Percentiles rank a stretch among this genome's conserved stretches.
phyloP scores from a whole-genome alignment of 2,797 vertebrate species.

The Neoniphon sammara region DNA sequence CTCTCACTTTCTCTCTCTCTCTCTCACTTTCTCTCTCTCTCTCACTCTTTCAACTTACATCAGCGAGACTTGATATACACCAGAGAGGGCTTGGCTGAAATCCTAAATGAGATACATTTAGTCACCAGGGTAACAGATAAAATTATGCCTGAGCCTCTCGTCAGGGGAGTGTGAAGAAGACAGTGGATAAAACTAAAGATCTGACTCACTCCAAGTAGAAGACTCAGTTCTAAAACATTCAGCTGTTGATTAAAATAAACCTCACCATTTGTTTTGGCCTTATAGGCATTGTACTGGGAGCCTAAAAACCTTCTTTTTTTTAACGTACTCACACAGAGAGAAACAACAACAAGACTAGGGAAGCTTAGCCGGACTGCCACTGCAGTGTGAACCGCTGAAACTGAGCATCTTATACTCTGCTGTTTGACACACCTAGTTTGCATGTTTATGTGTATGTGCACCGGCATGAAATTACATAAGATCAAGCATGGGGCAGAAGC shows the following conservation, averaged over 20 bases:
- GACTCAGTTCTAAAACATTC: constrained; percentile 5
- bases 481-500: no score
- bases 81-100: constrained; percentile 61
- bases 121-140: constrained; percentile 49
- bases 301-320: no score
- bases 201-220: not conserved
- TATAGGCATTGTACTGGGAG: no score
- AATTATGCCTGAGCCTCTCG: constrained; percentile 17
- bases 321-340: no score
- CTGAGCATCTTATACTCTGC: no score
- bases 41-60: constrained; percentile 50
- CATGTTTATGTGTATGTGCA: no score
- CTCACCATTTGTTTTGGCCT: no score
- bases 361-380: no score
- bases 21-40: constrained; percentile 5
- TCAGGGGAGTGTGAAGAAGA: constrained; percentile 19
- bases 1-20: not conserved
- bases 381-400: no score
- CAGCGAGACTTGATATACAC: constrained; percentile 51
- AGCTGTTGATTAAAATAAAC: constrained; percentile 15
- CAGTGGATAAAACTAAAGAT: constrained; percentile 19
- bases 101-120: constrained; percentile 57
- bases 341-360: no score
- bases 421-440: no score
- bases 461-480: no score